Evolutionary conservation across 2,797 vertebrate species (phyloP), one percentile per base, ranked within the genome.

Genomic region (Smutsia gigantea): DNA sequence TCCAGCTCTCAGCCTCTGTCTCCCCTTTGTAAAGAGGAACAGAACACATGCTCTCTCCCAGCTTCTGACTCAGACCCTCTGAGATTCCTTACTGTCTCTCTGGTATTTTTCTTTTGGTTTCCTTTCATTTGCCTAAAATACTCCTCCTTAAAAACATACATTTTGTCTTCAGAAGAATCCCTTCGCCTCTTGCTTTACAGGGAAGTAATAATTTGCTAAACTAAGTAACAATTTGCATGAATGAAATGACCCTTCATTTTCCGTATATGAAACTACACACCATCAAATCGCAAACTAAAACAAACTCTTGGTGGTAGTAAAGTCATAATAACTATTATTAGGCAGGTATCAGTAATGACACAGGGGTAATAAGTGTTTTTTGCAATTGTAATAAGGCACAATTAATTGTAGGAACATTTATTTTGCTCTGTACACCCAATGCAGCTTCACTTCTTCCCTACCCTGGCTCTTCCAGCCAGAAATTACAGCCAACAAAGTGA

Each of bases 151-250:
- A 81, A 97, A 95, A 92, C 93, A 93, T 96, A 93, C 51, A 86
- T 64, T 75, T 97, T 7, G 3, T 13, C 90, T 92, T 75, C 46
- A 86, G 72, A 68, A 93, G 95, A 84, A 96, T 97, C 95, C 96
- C 95, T 94, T 51, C 61, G 90, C 71, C 74, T 97, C 57, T 88
- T 72, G 83, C 97, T 97, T 96, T 93, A 87, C 46, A 2, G 93
- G 98, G 96, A 97, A 97, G 97, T 95, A 98, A 97, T 98, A 98
- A 98, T 98, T 98, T 98, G 98, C 64, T 64, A 2, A 31, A 97
- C 97, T 97, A 97, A 97, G 97, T 97, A 98, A 97, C 98, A 98
- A 98, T 98, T 98, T 98, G 14, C 90, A 95, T 53, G 90, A 92
- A 55, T 91, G 34, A 83, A 87, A 97, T 95, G 39, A 82, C 79